These are phyloP conservation scores for Danio jaintianensis DNA, from an alignment of 2,797 vertebrate species.

Conservation along the genomic window DNA sequence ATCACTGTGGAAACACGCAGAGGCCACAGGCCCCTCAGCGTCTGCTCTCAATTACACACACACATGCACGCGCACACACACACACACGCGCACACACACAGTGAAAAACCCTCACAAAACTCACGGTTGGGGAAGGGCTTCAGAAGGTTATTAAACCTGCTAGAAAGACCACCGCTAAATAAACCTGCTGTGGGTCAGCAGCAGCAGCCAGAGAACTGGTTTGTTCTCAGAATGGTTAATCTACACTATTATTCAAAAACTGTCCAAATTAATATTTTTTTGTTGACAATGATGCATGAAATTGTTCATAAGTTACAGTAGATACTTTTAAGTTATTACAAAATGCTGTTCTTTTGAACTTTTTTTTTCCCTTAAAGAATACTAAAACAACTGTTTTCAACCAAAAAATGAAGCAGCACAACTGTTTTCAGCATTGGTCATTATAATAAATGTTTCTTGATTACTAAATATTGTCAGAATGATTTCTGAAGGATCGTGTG, in stretches of 20 bases:
- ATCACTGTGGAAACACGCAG: conserved; percentile 78
- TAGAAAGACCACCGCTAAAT: conserved; percentile 71
- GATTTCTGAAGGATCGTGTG: neutral
- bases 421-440: too few relatives aligned
- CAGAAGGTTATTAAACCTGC: conserved; percentile 68
- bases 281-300: neutral
- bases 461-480: neutral
- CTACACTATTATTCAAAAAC: neutral
- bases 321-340: neutral
- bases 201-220: conserved; percentile 7
- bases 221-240: neutral
- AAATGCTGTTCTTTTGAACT: neutral
- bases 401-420: neutral
- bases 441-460: too few relatives aligned
- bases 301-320: neutral
- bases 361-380: neutral
- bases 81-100: conserved; percentile 19
- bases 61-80: neutral
- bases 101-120: conserved; percentile 57
- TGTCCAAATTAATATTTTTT: neutral
- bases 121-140: conserved; percentile 60
- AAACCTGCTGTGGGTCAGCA: conserved; percentile 53
- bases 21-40: conserved; percentile 70
- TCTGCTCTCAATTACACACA: conserved; percentile 81
- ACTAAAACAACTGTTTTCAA: neutral